phyloP scores from a whole-genome alignment of 2,113 vertebrate species.

The Nibea albiflora region DNA sequence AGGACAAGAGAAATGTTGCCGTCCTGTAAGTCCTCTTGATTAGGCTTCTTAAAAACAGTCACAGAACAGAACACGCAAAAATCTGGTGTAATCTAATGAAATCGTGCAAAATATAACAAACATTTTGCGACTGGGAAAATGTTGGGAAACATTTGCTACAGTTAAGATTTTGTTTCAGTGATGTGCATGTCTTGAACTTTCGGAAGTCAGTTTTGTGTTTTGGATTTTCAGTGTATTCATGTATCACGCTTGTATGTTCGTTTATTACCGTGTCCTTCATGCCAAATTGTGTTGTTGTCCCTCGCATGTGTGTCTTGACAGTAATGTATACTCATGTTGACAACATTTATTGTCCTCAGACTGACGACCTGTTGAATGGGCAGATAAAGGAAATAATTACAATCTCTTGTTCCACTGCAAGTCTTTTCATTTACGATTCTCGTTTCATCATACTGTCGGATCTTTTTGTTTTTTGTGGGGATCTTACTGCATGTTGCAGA shows the following conservation, averaged over 20 bases:
- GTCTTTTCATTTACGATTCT: not conserved
- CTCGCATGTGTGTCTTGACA: slow-evolving; percentile 27
- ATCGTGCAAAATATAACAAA: not conserved
- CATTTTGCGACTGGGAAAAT: not conserved
- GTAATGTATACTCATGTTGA: not conserved
- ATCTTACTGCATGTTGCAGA: not conserved
- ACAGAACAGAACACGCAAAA: not conserved
- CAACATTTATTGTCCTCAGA: not conserved
- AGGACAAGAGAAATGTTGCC: not conserved
- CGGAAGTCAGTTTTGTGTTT: not conserved
- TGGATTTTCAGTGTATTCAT: not conserved
- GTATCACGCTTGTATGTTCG: not conserved
- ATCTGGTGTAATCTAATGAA: not conserved
- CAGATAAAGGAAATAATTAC: not conserved
- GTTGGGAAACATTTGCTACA: not conserved
- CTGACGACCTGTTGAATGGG: not conserved
- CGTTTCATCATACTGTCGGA: not conserved
- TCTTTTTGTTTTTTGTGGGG: not conserved
- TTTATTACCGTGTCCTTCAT: slow-evolving; percentile 2
- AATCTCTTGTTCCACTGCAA: not conserved
- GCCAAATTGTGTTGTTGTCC: slow-evolving; percentile 22
- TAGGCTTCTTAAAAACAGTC: not conserved
- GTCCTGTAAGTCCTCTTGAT: not conserved
- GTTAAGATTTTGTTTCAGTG: not conserved
- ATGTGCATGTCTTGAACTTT: slow-evolving; percentile 18